Percentiles rank a stretch among this genome's conserved stretches.
Conservation (phyloP, 2,797 vertebrate species). For the Champsocephalus esox region DNA sequence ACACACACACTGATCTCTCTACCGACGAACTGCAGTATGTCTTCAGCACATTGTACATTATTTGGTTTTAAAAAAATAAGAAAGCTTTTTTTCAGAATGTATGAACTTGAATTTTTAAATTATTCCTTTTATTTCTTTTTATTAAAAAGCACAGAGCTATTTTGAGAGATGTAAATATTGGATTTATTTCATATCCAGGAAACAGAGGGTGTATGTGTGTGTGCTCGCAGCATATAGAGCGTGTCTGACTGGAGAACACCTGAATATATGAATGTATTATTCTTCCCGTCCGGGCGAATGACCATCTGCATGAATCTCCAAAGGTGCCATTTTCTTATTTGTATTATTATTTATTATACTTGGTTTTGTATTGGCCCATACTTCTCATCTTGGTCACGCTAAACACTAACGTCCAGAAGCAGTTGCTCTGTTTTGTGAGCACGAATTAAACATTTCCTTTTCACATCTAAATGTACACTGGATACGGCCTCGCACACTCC, state of each 20-base stretch:
- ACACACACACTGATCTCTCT: conserved; percentile 69
- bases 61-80: conserved; percentile 64
- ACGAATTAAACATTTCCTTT: conserved; percentile 55
- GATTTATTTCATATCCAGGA: conserved; percentile 83
- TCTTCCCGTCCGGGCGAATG: conserved; percentile 61
- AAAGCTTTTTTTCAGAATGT: conserved; percentile 83
- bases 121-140: conserved; percentile 76
- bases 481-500: conserved; percentile 67
- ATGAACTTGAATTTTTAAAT: conserved; percentile 90
- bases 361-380: conserved; percentile 42
- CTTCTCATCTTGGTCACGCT: conserved; percentile 52
- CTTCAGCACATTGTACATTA: conserved; percentile 84
- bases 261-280: conserved; percentile 86
- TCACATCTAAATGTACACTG: conserved; percentile 78
- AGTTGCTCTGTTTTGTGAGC: conserved; percentile 61
- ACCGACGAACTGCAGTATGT: conserved; percentile 81
- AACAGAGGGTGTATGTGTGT: conserved; percentile 70
- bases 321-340: conserved; percentile 55
- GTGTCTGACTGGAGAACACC: conserved; percentile 75
- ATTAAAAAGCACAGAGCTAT: conserved; percentile 86
- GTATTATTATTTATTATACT: conserved; percentile 40
- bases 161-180: conserved; percentile 84
- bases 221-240: conserved; percentile 70
- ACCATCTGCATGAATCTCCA: conserved; percentile 65
- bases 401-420: conserved; percentile 37